Conservation (phyloP, 2,888 invertebrate genomes). For the Helleia helle region DNA sequence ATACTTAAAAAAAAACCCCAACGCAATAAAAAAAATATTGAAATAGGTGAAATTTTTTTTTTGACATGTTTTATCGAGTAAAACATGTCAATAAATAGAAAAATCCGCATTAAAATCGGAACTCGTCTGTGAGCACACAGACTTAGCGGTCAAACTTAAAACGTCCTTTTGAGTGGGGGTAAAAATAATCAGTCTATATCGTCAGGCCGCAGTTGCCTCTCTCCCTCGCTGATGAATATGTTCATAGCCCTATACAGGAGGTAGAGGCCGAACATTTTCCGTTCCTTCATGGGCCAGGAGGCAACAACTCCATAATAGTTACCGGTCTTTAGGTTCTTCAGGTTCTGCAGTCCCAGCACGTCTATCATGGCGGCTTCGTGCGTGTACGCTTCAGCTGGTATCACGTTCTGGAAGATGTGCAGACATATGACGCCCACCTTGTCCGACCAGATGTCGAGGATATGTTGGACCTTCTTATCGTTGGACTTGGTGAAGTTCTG, state of each 20-base stretch:
- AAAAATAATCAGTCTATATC: conserved; percentile 76
- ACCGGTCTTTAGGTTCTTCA: conserved; percentile 86
- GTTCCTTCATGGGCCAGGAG: conserved; percentile 81
- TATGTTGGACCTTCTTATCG: conserved; percentile 81
- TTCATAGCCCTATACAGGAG: conserved; percentile 86
- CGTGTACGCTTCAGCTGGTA: conserved; percentile 93
- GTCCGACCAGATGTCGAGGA: conserved; percentile 90
- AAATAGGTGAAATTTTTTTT: no score
- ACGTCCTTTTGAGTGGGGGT: not conserved
- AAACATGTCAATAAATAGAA: no score
- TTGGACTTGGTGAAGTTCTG: conserved; percentile 54
- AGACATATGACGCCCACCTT: conserved; percentile 91
- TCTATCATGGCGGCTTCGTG: conserved; percentile 96
- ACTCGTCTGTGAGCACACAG: no score
- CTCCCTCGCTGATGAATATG: conserved; percentile 91
- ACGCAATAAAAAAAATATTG: no score
- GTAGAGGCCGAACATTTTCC: conserved; percentile 83
- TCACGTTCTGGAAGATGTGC: conserved; percentile 91
- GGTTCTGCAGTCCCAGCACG: conserved; percentile 82
- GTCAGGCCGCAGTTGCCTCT: conserved; percentile 86
- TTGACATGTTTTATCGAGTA: no score
- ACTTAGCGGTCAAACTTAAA: no score
- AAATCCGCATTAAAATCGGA: no score
- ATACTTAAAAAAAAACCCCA: no score
- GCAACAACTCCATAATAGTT: conserved; percentile 87